Evolutionary conservation across 1,140 invertebrate species (phyloP), one percentile per base, ranked within the genome.

Genomic region (Zaprionus lachaisei): DNA sequence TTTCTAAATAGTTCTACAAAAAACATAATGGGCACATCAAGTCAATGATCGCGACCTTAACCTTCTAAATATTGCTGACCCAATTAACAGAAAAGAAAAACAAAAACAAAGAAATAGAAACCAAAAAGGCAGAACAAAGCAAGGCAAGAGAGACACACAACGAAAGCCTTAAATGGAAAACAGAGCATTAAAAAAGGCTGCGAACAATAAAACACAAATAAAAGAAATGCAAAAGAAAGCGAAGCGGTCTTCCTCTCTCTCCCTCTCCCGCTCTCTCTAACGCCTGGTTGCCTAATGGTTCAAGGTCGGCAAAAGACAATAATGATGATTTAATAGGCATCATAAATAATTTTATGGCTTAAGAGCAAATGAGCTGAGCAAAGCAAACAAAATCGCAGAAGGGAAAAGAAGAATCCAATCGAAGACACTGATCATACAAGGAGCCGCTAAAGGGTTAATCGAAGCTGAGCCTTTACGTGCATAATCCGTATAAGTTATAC

Each of bases 251-350:
- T 5, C 41, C 31, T 24, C 37, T 26, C 51, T 26, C 51, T 51
- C 20, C 11, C 49, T 6, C 17, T 5, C 6, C 14, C 37, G 12
- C 28, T 61, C 34, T 34, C 75, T 83, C 64, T n/a, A 73, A 87
- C 56, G 54, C 69, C 17, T 63, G 62, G 34, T 47, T 31, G 63
- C 60, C 76, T 82, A 89, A 76, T 68, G 77, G 55, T 80, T 81
- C 90, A 92, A 92, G 90, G 90, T 92, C 90, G 83, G 49, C 65
- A 49, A 65, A 47, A 47, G 72, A 90, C 79, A 86, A 92, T 92
- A 90, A 87, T 92, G 81, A 92, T 92, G 90, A 92, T 92, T 92
- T 92, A 92, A 92, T 92, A 77, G 79, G 90, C 63, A 70, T 78
- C 90, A 84, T 92, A 92, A 90, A 92, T 81, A 90, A 81, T 77